Conservation (phyloP, 2,797 vertebrate genomes). For the Propithecus deckenii region DNA sequence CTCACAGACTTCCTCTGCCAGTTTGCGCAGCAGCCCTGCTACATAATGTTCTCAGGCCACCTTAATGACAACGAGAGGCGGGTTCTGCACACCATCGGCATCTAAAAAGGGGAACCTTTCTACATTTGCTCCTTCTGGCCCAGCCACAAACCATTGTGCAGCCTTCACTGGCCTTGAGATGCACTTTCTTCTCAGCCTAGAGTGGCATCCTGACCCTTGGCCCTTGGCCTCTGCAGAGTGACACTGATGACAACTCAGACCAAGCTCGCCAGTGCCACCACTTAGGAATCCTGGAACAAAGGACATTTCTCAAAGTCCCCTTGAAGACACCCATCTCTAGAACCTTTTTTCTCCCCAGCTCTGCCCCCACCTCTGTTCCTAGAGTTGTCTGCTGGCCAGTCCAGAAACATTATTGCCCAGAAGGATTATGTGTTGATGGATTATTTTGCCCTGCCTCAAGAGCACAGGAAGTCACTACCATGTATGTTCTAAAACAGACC, state of each 20-base stretch:
- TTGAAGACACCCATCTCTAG: conserved; percentile 23
- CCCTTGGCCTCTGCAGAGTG: background rate
- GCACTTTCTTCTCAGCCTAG: conserved; percentile 11
- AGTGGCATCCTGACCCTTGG: conserved; percentile 14
- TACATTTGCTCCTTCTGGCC: background rate
- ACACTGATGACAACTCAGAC: background rate
- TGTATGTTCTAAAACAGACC: background rate
- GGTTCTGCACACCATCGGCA: conserved; percentile 95
- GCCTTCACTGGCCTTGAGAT: conserved; percentile 12
- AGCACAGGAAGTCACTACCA: background rate
- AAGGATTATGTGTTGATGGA: background rate
- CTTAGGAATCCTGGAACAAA: conserved; percentile 41
- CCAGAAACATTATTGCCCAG: conserved; percentile 11
- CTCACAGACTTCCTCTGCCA: conserved; percentile 98
- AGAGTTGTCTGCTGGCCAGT: background rate
- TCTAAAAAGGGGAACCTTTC: conserved; percentile 84
- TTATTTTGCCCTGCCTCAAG: conserved; percentile 12
- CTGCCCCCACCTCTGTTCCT: background rate
- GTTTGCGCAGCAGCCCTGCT: conserved; percentile 98
- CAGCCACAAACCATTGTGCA: background rate
- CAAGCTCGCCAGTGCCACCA: background rate
- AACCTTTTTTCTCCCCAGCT: background rate
- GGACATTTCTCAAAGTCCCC: conserved; percentile 15
- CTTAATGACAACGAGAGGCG: conserved; percentile 94
- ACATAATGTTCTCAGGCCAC: conserved; percentile 96